Evolutionary conservation across 2,113 vertebrate genomes (phyloP), one percentile per base, ranked within the genome.

Genomic region (Tyto alba): DNA sequence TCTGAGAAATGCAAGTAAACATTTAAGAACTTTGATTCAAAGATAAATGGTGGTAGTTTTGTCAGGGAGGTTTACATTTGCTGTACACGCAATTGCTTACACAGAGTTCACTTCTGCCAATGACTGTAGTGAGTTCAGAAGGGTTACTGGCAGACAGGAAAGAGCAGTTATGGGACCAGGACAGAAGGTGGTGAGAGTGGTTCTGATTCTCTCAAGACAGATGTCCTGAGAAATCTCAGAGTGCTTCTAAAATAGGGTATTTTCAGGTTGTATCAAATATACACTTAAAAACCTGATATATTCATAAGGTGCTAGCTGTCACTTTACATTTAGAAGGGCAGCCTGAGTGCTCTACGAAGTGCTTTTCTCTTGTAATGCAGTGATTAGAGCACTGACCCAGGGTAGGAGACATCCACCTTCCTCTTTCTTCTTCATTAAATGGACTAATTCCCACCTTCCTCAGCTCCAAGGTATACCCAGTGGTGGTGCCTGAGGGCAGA

Each of bases 271-370:
- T 93, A 48, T 82, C 30, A 85, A 78, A 92, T 68, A 94, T 40
- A 64, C 30, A 45, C 21, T 64, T 62, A 79, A 94, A 95, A 84
- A 56, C 22, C 52, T 72, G 77, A 82, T 77, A 60, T 93, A 91
- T 73, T 75, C 84, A 59, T 91, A 72, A 85, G 53, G 87, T 91
- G 62, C 21, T 82, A 66, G 66, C 91, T 96, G 94, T 96, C 94
- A 93, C 40, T 94, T 92, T 82, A 66, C 22, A 93, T 96, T 94
- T 73, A 53, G 60, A 82, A 76, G 60, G 79, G 40, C 26, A 87
- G 64, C 36, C 40, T 92, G 89, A 96, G 48, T 63, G 63, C 55
- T 93, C 79, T 66, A 3, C 43, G 72, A 93, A 92, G 64, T 60
- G 93, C 25, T 89, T 89, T 96, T 75, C 60, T 82, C 62, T 40